Conservation (phyloP, 2,113 vertebrate species). For the Erythrocebus patas region DNA sequence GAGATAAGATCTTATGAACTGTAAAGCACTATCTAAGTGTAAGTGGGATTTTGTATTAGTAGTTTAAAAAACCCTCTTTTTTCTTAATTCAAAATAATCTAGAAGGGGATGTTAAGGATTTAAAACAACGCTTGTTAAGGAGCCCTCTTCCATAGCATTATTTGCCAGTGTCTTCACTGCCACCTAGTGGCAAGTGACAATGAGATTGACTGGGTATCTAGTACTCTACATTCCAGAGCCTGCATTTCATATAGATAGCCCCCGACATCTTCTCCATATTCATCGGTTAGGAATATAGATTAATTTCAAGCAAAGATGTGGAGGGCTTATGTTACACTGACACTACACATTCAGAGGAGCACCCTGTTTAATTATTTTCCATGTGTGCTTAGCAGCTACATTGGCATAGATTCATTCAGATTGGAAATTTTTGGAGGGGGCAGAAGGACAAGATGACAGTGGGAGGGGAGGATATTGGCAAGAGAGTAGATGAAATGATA, state of each 20-base stretch:
- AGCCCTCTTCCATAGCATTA: not conserved
- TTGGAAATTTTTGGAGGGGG: not conserved
- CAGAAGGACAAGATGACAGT: not conserved
- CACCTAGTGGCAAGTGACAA: constrained; percentile 45
- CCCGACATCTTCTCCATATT: not conserved
- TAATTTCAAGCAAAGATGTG: not conserved
- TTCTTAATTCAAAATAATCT: not conserved
- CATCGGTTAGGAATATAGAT: not conserved
- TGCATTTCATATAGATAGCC: not conserved
- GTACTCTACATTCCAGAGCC: not conserved
- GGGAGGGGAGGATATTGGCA: not conserved
- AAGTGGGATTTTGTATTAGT: not conserved
- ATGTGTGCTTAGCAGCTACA: not conserved
- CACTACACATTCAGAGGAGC: not conserved
- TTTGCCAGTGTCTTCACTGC: constrained; percentile 32
- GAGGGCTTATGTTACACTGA: not conserved
- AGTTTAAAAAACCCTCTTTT: not conserved
- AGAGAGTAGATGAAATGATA: not conserved
- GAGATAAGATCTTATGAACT: not conserved
- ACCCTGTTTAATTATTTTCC: not conserved
- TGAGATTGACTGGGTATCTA: not conserved
- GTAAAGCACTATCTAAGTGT: not conserved
- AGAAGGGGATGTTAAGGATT: not conserved
- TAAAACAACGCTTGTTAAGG: not conserved
- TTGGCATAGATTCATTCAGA: not conserved